Conservation (phyloP, 2,797 vertebrate genomes). For the Alectoris magna region DNA sequence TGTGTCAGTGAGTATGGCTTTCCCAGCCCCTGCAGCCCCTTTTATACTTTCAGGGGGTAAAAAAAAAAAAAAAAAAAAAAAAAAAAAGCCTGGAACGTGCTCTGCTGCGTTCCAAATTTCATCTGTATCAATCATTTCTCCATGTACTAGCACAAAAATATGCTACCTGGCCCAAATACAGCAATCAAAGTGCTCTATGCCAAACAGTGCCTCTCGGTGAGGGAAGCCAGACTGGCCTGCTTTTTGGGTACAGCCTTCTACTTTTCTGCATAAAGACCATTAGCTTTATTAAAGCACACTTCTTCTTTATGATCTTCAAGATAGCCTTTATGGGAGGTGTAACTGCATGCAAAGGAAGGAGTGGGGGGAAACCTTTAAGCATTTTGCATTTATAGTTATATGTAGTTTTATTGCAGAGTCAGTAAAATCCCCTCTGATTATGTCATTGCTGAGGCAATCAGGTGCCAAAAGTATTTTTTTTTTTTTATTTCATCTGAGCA, state of each 20-base stretch:
- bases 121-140: constrained; percentile 28
- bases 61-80: too few species aligned
- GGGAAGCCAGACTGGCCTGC: background rate
- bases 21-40: background rate
- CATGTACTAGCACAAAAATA: constrained; percentile 9
- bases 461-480: constrained; percentile 56
- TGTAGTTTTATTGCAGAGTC: constrained; percentile 69
- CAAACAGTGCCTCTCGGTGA: background rate
- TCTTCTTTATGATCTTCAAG: constrained; percentile 17
- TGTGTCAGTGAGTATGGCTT: fast-evolving
- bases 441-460: constrained; percentile 72
- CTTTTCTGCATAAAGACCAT: background rate
- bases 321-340: constrained; percentile 7
- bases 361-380: constrained; percentile 7
- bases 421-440: constrained; percentile 70
- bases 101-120: background rate
- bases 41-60: background rate
- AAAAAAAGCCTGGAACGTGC: background rate
- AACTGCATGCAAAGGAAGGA: background rate
- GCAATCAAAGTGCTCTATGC: constrained; percentile 9
- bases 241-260: background rate
- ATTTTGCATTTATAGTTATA: constrained; percentile 46
- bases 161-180: constrained; percentile 30
- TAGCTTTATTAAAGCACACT: background rate
- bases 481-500: constrained; percentile 65